These are phyloP conservation scores for Engraulis encrasicolus DNA, from an alignment of 2,113 vertebrate genomes.

Conservation along the genomic window DNA sequence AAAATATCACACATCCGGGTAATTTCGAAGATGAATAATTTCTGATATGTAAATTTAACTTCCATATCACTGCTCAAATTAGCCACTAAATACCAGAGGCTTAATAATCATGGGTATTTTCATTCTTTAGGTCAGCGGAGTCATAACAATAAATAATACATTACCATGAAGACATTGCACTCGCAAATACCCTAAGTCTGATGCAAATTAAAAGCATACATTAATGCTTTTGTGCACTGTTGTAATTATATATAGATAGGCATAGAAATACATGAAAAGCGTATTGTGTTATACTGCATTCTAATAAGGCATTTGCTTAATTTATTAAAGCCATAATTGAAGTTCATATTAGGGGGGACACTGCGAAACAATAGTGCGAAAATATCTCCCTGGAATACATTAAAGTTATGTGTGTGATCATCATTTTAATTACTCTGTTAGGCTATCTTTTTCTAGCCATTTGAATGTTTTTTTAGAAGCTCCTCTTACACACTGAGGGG, in stretches of 20 bases:
- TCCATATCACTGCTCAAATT: constrained; percentile 65
- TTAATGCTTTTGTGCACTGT: constrained; percentile 38
- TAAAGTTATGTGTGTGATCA: neutral
- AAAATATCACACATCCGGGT: constrained; percentile 73
- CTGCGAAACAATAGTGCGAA: neutral
- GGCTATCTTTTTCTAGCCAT: neutral
- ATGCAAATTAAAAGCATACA: constrained; percentile 16
- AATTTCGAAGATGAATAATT: constrained; percentile 52
- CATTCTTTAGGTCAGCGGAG: constrained; percentile 42
- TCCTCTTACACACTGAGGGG: no score
- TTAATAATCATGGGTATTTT: constrained; percentile 50
- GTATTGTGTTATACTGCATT: neutral
- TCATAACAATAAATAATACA: constrained; percentile 32
- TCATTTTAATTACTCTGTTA: neutral
- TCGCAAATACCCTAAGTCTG: neutral
- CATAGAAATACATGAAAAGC: neutral
- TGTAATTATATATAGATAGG: constrained; percentile 18
- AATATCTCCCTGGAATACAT: neutral
- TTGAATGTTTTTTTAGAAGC: neutral
- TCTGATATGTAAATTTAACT: constrained; percentile 67
- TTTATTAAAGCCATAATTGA: neutral
- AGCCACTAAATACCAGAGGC: constrained; percentile 68
- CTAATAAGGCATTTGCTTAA: neutral
- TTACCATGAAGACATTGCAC: neutral
- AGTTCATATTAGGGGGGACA: neutral